Base-by-base conservation (phyloP, 2,797 vertebrate species). In the Squalus acanthias region DNA sequence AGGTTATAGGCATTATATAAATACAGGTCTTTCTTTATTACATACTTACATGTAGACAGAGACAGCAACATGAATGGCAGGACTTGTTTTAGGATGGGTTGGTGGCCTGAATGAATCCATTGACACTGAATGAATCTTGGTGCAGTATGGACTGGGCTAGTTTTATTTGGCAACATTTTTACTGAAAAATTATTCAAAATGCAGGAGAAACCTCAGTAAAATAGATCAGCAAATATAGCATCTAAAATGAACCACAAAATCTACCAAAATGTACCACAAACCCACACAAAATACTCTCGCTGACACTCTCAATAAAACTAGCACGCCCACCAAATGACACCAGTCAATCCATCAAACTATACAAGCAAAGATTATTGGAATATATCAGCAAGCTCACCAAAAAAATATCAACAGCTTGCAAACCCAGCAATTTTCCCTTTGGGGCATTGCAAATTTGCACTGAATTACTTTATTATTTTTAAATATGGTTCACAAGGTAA, bases 191-290 rank as follows among this genome's bases (percentile, higher is more conserved):
- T 63, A 91, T 63, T 91, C 13, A 63, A 63, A 65, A 91, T 91
- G 57, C 88, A n/a, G 60, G 29, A 63, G 88, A n/a, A 91, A 65
- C 60, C 57, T 63, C 60, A 63, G 60, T 91, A 65, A n/a, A 89
- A 57, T 57, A 13, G 24, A 89, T 57, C 53, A 89, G 87, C 87
- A 89, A 60, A 60, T 60, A 33, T 10, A 60, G 87, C 87, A 89
- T 60, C 87, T 89, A 89, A 89, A 85, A 60, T 60, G 53, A 24
- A 29, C 87, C 87, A 89, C 57, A 89, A 29, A 89, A 57, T 89
- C 87, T 89, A 29, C 87, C 87, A 89, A 57, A 89, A 24, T 46
- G 29, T 57, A 89, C 57, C 87, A 89, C 57, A 89, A 89, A 89
- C 87, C 50, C 87, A 60, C 24, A 33, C 26, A 29, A 60, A 89